A percentile compares a stretch with the other conserved stretches of the same genome.
phyloP scores from a whole-genome alignment of 2,113 vertebrate species.

The Merops nubicus region DNA sequence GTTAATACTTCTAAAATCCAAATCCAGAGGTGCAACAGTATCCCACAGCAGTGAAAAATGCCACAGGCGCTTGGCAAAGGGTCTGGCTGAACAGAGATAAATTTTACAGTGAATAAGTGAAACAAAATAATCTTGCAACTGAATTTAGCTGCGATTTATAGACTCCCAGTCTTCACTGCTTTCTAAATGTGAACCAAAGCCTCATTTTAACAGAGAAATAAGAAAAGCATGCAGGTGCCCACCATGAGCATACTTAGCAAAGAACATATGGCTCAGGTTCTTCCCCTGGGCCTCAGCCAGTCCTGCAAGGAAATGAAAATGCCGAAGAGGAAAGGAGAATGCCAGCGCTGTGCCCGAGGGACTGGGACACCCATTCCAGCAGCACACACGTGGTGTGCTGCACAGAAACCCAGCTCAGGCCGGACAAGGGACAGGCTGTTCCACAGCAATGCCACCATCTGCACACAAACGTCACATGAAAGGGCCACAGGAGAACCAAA shows the following conservation, averaged over 20 bases:
- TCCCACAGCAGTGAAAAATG: neutral
- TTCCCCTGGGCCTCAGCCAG: neutral
- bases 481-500: neutral
- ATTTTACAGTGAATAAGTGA: neutral
- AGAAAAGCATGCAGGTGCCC: neutral
- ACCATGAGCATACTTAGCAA: neutral
- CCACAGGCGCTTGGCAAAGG: neutral
- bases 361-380: neutral
- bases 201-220: neutral
- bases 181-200: neutral
- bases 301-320: rapidly evolving
- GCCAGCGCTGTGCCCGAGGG: rapidly evolving
- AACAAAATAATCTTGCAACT: neutral
- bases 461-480: rapidly evolving
- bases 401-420: neutral
- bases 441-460: neutral
- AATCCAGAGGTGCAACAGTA: neutral
- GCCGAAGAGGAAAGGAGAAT: neutral
- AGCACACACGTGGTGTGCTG: rapidly evolving
- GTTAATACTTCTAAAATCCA: neutral
- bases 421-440: neutral
- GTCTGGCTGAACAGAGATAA: neutral
- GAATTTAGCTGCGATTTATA: neutral
- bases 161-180: neutral
- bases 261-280: rapidly evolving